These are phyloP conservation scores for Sebastes cheni DNA, from an alignment of 2,797 vertebrate genomes.

Conservation along the genomic window DNA sequence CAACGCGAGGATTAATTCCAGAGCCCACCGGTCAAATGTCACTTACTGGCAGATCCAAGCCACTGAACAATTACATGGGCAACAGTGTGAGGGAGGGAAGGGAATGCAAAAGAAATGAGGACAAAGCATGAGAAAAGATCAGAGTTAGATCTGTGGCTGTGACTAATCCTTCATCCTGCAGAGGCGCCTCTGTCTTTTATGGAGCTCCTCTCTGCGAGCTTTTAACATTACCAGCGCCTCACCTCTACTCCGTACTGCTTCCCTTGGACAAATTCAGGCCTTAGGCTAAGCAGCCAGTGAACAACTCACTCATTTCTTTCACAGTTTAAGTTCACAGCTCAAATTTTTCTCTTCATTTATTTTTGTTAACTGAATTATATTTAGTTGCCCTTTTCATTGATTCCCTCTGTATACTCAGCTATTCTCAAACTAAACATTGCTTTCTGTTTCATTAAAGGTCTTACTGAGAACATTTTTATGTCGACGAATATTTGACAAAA, in stretches of 20 bases:
- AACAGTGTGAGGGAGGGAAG: conserved; percentile 74
- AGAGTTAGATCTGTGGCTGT: conserved; percentile 75
- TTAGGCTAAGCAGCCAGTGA: conserved; percentile 15
- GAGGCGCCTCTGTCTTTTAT: conserved; percentile 61
- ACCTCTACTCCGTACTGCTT: conserved; percentile 40
- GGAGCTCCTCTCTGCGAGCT: conserved; percentile 47
- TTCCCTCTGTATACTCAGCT: background rate
- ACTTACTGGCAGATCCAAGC: conserved; percentile 67
- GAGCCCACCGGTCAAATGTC: conserved; percentile 70
- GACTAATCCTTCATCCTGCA: conserved; percentile 77
- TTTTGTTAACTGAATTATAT: background rate
- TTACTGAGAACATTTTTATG: too few relatives aligned
- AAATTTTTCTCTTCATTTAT: conserved; percentile 1
- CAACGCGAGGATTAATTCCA: conserved; percentile 67
- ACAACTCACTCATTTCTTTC: conserved; percentile 6
- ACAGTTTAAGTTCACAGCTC: background rate
- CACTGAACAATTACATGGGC: conserved; percentile 78
- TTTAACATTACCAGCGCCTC: conserved; percentile 51
- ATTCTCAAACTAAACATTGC: conserved; percentile 30
- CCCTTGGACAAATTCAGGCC: conserved; percentile 29
- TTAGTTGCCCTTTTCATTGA: background rate
- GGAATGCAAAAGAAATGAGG: conserved; percentile 63
- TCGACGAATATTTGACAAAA: too few relatives aligned
- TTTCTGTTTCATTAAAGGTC: conserved; percentile 34
- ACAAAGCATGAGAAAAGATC: conserved; percentile 76